Evolutionary conservation across 1,140 invertebrate species (phyloP), one percentile per base, ranked within the genome.

Genomic region (Calliphora vicina): DNA sequence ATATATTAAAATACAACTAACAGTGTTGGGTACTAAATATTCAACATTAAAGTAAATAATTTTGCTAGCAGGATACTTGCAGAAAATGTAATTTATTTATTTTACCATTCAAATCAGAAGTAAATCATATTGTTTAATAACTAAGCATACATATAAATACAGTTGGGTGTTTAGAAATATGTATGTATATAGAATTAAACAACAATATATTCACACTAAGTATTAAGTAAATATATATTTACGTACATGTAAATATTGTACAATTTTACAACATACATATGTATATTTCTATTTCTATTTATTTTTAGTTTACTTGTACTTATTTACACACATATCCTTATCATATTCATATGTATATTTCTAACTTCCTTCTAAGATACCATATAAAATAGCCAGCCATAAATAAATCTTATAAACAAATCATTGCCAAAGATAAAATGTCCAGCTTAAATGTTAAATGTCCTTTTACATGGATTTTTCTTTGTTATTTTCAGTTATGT

Each of bases 351-450:
- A 35, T 10, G 35, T 35, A 35, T 35, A 35, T 35, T 35, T 35
- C 35, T 6, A 35, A 50, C 13, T 50, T 50, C 12, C 45, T 10
- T 17, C 45, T 50, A 67, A 23, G n/a, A 13, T 43, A 43, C n/a
- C 42, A 45, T 43, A 76, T 35, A 78, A 78, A 78, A 6, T 78
- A 45, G 6, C 6, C 35, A 35, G 10, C n/a, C 45, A 15, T 43
- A 26, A 43, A 78, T 78, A 78, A 78, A 78, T 78, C 74, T 78
- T 45, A 43, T 43, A 78, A 78, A 78, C 74, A 78, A 78, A 78
- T 78, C 74, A 78, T 78, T 10, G 25, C 5, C 35, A 45, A 45
- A 78, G 35, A 78, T 43, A 78, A 78, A 78, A 78, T 78, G 74
- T 78, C 74, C 35, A 43, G 35, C 35, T 43, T 78, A 43, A 76